These are phyloP conservation scores for Scaptomyza hsui DNA, from an alignment of 1,140 invertebrate species.

Conservation along the genomic window DNA sequence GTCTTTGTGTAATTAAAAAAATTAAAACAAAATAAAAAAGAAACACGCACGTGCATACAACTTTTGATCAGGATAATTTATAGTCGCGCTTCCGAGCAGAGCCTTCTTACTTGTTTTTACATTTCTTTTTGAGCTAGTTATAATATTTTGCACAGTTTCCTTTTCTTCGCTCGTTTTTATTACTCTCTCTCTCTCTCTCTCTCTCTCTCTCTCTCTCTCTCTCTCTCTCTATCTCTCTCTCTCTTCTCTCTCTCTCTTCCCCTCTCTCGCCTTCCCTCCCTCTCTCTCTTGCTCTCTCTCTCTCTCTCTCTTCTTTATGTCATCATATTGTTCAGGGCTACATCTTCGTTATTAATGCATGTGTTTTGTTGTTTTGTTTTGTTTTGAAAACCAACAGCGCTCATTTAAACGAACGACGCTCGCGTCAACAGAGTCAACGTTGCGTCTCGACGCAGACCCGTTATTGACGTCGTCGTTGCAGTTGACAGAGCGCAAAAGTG, in stretches of 20 bases:
- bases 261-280: background rate
- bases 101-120: no score
- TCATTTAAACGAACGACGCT: constrained; percentile 69
- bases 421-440: constrained; percentile 27
- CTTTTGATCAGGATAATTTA: background rate
- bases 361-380: constrained; percentile 34
- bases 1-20: constrained; percentile 57
- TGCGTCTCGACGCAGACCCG: constrained; percentile 3
- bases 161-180: no score
- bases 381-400: constrained; percentile 45
- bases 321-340: constrained; percentile 23
- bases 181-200: background rate
- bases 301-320: background rate
- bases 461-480: constrained; percentile 58
- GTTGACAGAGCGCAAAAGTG: constrained; percentile 78
- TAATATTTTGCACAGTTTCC: no score
- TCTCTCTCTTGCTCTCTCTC: background rate
- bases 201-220: background rate
- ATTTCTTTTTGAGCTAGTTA: no score
- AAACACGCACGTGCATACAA: no score
- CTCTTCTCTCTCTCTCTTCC: background rate
- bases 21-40: constrained; percentile 49
- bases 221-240: background rate
- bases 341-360: constrained; percentile 28
- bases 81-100: no score